These are phyloP conservation scores for Lithodes maja DNA, from an alignment of 2,888 invertebrate species.

Conservation along the genomic window DNA sequence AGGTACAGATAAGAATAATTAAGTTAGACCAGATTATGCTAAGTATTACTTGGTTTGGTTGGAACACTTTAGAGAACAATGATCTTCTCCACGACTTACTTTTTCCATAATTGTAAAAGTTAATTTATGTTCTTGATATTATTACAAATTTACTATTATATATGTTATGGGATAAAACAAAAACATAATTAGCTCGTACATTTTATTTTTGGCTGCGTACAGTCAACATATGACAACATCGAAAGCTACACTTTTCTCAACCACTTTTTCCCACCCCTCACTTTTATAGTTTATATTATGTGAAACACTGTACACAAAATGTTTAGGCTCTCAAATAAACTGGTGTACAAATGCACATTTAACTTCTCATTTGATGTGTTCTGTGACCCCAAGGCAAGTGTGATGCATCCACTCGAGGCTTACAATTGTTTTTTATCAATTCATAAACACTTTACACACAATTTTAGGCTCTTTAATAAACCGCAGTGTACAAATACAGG, in stretches of 20 bases:
- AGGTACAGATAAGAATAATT: no score
- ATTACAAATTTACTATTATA: not conserved
- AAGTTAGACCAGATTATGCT: no score
- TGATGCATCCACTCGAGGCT: not conserved
- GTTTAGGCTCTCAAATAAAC: not conserved
- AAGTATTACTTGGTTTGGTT: no score
- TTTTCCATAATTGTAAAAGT: no score
- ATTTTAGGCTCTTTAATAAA: not conserved
- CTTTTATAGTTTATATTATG: not conserved
- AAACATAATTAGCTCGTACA: conserved; percentile 41
- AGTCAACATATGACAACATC: conserved; percentile 68
- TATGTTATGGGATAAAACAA: not conserved
- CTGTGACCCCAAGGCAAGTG: not conserved
- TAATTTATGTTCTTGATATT: no score
- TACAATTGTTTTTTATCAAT: no score
- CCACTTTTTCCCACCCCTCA: conserved; percentile 20
- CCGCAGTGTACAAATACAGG: not conserved
- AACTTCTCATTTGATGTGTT: not conserved
- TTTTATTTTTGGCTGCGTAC: conserved; percentile 67
- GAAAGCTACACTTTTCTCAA: conserved; percentile 61
- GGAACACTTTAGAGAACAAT: no score
- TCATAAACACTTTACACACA: not conserved
- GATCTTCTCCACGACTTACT: no score
- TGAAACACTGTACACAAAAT: not conserved
- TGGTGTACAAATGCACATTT: not conserved